Evolutionary conservation across 2,888 invertebrate species (phyloP), one percentile per base, ranked within the genome.

Genomic region (Agriopis marginaria): DNA sequence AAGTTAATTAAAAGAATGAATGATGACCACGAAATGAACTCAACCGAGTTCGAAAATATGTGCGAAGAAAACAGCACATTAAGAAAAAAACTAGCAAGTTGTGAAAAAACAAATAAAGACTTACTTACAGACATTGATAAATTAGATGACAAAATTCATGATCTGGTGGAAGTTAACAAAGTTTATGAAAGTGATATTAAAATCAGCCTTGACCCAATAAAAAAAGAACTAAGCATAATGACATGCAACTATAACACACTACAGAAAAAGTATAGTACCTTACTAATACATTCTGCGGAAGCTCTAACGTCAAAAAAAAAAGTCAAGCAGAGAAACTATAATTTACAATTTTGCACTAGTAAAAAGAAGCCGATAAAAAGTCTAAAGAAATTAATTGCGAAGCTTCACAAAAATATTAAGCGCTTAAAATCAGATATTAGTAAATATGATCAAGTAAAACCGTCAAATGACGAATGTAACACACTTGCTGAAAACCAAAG

Each of bases 261-360:
- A n/a, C 51, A 50, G 17, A 10, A 47, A 53, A 58, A 58, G n/a
- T 47, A 47, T 39, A 60, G 47, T 60, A 23, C 8, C 32, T 12
- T 59, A 9, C 47, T 47, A 5, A 12, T 53, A 39, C 32, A 32
- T 8, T 39, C 53, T 11, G 53, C 53, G 1, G 53, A 53, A 12
- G 7, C 23, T 3, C 23, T 51, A 51, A 51, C 51, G 7, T 53
- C 53, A 12, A 32, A 32, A 39, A 11, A 0, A 53, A 8, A 32
- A 39, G 6, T 32, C 11, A 53, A n/a, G 39, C 40, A 11, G 7
- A 55, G 14, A 42, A 55, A 14, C 2, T 3, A 7, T 14, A 55
- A 55, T n/a, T 14, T 55, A 9, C 55, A 55, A 6, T 14, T 14
- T 42, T 14, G 4, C 17, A 40, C 14, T 14, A 14, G n/a, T 14